Conservation (phyloP, 2,797 vertebrate species). For the Darevskia nairensis region DNA sequence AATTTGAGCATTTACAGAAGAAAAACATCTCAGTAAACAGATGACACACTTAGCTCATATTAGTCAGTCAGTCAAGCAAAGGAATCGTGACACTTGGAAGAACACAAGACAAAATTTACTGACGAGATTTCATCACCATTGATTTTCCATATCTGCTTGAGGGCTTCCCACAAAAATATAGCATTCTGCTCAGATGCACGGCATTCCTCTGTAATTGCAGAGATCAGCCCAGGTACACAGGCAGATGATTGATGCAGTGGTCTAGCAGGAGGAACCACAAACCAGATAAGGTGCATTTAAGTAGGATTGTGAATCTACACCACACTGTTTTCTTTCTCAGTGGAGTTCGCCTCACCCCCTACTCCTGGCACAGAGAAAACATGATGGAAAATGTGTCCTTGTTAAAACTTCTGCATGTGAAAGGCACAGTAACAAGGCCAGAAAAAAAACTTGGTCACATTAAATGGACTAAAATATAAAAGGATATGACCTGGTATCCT, state of each 20-base stretch:
- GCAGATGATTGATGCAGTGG: background rate
- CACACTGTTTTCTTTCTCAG: background rate
- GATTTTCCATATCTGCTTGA: conserved; percentile 4
- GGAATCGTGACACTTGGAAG: background rate
- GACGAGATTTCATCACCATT: background rate
- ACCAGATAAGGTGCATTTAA: background rate
- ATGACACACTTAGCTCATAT: conserved; percentile 14
- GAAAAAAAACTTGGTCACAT: background rate
- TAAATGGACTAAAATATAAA: background rate
- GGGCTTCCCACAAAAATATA: background rate
- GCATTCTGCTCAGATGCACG: background rate
- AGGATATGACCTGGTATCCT: too few species aligned
- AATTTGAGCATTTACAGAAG: conserved; percentile 24
- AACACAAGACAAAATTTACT: conserved; percentile 12
- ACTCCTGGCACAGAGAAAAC: too few species aligned
- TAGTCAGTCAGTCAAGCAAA: conserved; percentile 28
- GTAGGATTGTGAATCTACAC: too few species aligned
- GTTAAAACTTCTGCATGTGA: background rate
- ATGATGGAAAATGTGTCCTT: background rate
- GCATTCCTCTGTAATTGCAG: background rate
- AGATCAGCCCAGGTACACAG: background rate
- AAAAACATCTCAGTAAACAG: conserved; percentile 19
- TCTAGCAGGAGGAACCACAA: background rate
- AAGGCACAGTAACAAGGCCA: background rate
- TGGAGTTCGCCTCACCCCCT: too few species aligned